phyloP scores from a whole-genome alignment of 2,797 vertebrate species.

The Malurus splendens region DNA sequence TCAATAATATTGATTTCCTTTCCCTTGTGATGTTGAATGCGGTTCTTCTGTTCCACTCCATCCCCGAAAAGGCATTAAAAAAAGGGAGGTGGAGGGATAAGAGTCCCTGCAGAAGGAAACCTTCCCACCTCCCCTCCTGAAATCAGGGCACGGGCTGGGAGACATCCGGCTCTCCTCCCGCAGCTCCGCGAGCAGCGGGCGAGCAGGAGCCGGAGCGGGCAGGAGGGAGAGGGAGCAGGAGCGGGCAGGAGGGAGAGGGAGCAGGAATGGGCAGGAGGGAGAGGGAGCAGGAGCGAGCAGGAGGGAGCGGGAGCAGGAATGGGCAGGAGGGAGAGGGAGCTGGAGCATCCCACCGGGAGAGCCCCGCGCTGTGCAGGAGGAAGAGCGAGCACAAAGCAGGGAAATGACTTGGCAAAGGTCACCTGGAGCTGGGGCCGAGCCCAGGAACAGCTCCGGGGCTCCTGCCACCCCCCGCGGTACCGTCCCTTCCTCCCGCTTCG shows the following conservation, averaged over 20 bases:
- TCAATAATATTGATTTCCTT: neutral
- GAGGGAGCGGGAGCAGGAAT: too few relatives aligned
- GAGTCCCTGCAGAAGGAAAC: neutral
- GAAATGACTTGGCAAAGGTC: constrained; percentile 45
- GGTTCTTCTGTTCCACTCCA: neutral
- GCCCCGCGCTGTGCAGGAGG: neutral
- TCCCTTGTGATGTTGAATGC: rapidly evolving
- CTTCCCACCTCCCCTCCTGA: neutral
- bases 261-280: too few relatives aligned
- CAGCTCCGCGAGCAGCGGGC: neutral
- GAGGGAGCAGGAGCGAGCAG: too few relatives aligned
- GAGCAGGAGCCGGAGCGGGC: neutral
- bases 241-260: too few relatives aligned
- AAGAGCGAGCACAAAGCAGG: constrained; percentile 36
- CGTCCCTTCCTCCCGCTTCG: neutral
- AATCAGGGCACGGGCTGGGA: neutral
- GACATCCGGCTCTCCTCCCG: neutral
- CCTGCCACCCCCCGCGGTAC: neutral
- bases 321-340: too few relatives aligned
- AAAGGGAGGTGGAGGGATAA: neutral
- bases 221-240: too few relatives aligned
- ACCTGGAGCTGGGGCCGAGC: neutral
- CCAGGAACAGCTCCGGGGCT: neutral
- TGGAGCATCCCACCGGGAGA: neutral
- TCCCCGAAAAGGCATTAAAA: neutral